Conservation (phyloP, 2,113 vertebrate genomes). For the Micronycteris hirsuta region DNA sequence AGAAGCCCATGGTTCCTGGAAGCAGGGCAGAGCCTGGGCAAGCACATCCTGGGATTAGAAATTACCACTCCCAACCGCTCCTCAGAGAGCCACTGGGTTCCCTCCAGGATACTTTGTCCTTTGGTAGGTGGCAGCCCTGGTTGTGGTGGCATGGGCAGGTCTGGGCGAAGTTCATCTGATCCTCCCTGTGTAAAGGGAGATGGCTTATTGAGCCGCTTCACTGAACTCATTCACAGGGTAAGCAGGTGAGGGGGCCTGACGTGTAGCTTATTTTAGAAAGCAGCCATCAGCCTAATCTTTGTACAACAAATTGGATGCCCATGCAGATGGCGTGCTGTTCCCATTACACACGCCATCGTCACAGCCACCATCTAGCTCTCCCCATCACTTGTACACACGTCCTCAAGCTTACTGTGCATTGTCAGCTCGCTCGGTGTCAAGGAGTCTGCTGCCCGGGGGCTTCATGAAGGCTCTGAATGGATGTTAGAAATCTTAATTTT, state of each 20-base stretch:
- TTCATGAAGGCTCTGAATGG: background rate
- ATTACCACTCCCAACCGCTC: background rate
- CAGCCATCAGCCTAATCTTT: background rate
- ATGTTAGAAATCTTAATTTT: conserved; percentile 29
- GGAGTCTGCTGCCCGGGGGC: background rate
- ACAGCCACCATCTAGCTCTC: background rate
- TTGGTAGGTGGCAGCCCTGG: background rate
- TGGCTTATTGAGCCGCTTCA: background rate
- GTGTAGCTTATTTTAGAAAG: conserved; percentile 30
- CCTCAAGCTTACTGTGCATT: background rate
- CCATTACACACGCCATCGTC: background rate
- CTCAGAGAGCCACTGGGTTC: background rate
- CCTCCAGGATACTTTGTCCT: background rate
- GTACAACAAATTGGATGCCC: background rate
- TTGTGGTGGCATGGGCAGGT: background rate
- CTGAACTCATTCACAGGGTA: background rate
- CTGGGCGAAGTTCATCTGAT: background rate
- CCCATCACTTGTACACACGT: background rate
- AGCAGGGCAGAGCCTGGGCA: background rate
- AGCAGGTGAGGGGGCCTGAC: background rate
- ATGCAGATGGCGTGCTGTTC: background rate
- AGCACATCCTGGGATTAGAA: background rate
- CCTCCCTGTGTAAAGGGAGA: background rate
- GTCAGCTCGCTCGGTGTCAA: background rate
- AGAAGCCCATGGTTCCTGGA: background rate